These are phyloP conservation scores for Psilanteris sp. DNA, from an alignment of 1,140 invertebrate genomes.

Conservation along the genomic window DNA sequence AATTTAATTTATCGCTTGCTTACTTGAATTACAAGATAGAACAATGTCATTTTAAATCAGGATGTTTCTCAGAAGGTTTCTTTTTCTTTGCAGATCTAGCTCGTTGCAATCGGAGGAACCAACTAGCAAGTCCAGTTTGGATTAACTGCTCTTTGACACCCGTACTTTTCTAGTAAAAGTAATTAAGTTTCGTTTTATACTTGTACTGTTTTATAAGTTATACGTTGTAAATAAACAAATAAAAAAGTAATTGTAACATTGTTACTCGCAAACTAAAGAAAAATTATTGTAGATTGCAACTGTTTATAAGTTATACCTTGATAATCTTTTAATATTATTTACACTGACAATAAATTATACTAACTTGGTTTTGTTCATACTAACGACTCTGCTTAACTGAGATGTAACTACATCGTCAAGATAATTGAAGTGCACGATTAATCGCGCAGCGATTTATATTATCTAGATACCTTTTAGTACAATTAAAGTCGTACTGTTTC, in stretches of 20 bases:
- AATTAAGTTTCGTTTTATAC: conserved; percentile 49
- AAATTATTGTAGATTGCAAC: conserved; percentile 5
- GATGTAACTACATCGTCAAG: conserved; percentile 30
- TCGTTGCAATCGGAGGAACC: conserved; percentile 27
- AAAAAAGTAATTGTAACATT: background rate
- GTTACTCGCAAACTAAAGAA: conserved; percentile 16
- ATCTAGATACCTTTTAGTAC: conserved; percentile 13
- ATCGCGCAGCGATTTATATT: conserved; percentile 23
- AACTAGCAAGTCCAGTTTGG: conserved; percentile 24
- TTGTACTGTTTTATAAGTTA: conserved; percentile 11
- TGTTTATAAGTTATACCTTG: conserved; percentile 14
- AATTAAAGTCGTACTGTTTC: conserved; percentile 36
- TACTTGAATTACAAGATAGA: conserved; percentile 55
- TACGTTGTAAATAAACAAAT: conserved; percentile 14
- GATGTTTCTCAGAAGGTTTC: conserved; percentile 12
- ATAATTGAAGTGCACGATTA: conserved; percentile 24
- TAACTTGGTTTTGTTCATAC: conserved; percentile 28
- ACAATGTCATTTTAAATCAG: conserved; percentile 49
- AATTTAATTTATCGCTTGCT: conserved; percentile 31
- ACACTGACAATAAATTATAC: conserved; percentile 47
- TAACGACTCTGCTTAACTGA: conserved; percentile 25
- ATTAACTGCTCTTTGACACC: conserved; percentile 27
- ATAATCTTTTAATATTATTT: conserved; percentile 36
- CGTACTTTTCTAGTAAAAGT: conserved; percentile 45
- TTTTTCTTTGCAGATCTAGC: conserved; percentile 41